Base-by-base conservation (phyloP, 2,113 vertebrate species). In the Agapornis roseicollis region DNA sequence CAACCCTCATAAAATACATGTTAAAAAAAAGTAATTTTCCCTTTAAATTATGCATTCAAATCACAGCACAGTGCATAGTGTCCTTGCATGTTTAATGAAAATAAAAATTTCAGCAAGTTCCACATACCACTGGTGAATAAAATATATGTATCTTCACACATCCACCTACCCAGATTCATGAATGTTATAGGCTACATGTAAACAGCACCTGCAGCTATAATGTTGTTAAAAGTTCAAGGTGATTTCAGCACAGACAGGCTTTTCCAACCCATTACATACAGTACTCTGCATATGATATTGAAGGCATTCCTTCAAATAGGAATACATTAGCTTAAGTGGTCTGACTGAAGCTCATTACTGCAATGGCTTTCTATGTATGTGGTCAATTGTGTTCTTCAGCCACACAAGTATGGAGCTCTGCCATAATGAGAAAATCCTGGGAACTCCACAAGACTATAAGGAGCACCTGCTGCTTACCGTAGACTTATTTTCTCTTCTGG, bases 21-120 rank as follows among this genome's bases (percentile, higher is more conserved):
- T 33, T 24, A 5, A 16, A 73, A 56, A 92, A 77, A 94, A 84
- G 81, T 55, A 46, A 80, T 56, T 81, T 80, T 44, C 22, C 60
- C 27, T 80, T 39, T 95, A 65, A 94, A 96, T 86, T 77, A 88
- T 92, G 37, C 88, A 92, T 93, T 82, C 84, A 86, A 78, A 94
- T 88, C 88, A 81, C 85, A 83, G 63, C 79, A 79, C 29, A 63
- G 55, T 91, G 90, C 84, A 90, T 28, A 91, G 39, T 80, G 78
- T 77, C 95, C 89, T 85, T 95, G 93, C 91, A 96, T 93, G 74
- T 71, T 95, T 93, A 92, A 97, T 96, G 92, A 93, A 93, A 96
- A 96, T 94, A 49, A 96, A 97, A 88, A 91, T 71, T 94, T 96
- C 92, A 83, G 12, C 56, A 90, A 76, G 77, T 80, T 65, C 72